Percentiles rank a stretch among this genome's conserved stretches.
phyloP scores from a whole-genome alignment of 2,888 invertebrate species.

The Esperia sulphurella region DNA sequence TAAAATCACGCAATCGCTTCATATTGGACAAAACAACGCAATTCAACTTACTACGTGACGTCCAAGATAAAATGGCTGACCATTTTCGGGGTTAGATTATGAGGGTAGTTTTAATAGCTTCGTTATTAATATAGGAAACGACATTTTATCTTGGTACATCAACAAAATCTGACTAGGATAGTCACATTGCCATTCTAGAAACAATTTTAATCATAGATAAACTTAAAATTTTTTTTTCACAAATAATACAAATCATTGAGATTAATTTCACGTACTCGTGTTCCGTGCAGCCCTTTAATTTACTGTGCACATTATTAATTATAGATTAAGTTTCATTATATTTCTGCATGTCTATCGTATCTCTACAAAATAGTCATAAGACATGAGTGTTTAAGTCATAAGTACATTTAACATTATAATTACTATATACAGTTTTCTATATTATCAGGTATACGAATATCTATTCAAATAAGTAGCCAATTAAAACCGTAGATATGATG shows the following conservation, averaged over 20 bases:
- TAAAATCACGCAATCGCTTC: slow-evolving; percentile 57
- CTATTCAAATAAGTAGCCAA: too few species aligned
- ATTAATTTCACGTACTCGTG: slow-evolving; percentile 10
- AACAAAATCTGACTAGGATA: slow-evolving; percentile 61
- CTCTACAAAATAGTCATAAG: slow-evolving; percentile 10
- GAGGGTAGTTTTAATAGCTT: too few species aligned
- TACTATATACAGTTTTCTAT: background rate
- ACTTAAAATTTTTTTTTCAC: slow-evolving; percentile 4
- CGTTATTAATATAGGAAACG: too few species aligned
- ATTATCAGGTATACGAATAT: too few species aligned
- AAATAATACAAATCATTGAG: slow-evolving; percentile 4
- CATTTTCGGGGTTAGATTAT: too few species aligned
- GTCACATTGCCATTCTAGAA: slow-evolving; percentile 32
- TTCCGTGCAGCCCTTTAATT: slow-evolving; percentile 15
- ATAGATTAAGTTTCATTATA: background rate
- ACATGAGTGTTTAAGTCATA: slow-evolving; percentile 4
- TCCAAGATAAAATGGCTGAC: too few species aligned
- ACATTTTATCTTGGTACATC: slow-evolving; percentile 1
- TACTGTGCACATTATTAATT: slow-evolving; percentile 21
- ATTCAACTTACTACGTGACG: background rate
- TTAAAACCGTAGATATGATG: too few species aligned
- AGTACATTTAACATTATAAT: slow-evolving; percentile 9
- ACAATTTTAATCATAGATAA: slow-evolving; percentile 5
- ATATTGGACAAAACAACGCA: slow-evolving; percentile 31
- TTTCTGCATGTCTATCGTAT: background rate